These are phyloP conservation scores for Hydrolagus affinis DNA, from an alignment of 2,113 vertebrate genomes.

Conservation along the genomic window DNA sequence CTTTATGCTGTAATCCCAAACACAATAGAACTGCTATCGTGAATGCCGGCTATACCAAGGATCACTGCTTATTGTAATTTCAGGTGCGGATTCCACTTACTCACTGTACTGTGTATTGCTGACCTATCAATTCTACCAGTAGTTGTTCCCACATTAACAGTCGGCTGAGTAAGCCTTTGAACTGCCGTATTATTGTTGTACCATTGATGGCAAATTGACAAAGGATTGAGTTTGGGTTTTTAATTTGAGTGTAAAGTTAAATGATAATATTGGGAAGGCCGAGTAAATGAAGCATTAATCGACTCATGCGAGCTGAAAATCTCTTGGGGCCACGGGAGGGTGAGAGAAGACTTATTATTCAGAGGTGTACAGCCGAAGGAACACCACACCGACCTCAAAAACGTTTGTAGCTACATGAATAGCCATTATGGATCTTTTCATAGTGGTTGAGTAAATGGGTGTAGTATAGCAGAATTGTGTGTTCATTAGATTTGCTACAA, in stretches of 20 bases:
- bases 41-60: not conserved
- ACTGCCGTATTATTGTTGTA: not conserved
- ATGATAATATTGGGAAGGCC: too few species aligned
- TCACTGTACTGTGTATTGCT: not conserved
- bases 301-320: not conserved
- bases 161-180: conserved; percentile 16
- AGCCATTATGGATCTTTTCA: not conserved
- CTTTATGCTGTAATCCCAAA: not conserved
- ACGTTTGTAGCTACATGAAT: not conserved
- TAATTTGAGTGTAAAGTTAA: not conserved
- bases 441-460: not conserved
- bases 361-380: not conserved
- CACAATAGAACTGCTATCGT: not conserved
- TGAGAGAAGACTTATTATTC: not conserved
- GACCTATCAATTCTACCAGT: conserved; percentile 23
- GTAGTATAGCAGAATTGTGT: not conserved
- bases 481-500: not conserved
- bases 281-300: not conserved
- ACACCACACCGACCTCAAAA: not conserved
- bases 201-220: not conserved
- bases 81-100: conserved; percentile 12
- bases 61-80: conserved; percentile 11
- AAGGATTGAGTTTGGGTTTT: not conserved
- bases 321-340: not conserved
- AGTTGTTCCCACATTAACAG: conserved; percentile 3